Evolutionary conservation across 1,140 invertebrate genomes (phyloP).

Genomic region (Musca domestica): DNA sequence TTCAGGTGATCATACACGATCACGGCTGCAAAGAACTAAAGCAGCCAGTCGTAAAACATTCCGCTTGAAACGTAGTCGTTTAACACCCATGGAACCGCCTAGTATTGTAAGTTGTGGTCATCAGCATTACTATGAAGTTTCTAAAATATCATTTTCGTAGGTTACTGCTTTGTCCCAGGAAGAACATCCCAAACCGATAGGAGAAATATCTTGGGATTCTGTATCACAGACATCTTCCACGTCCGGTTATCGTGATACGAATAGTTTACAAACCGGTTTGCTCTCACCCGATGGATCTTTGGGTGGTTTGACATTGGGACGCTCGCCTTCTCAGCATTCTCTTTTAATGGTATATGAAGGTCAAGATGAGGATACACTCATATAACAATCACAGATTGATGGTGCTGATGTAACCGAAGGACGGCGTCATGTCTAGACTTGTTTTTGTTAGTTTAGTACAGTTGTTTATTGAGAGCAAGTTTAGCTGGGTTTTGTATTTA

Average conservation of each 20-base stretch:
- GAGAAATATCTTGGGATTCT: slow-evolving; percentile 73
- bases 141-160: slow-evolving; percentile 27
- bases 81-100: slow-evolving; percentile 44
- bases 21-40: slow-evolving; percentile 84
- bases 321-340: slow-evolving; percentile 64
- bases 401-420: not conserved
- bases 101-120: slow-evolving; percentile 44
- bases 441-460: not conserved
- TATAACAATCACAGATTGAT: slow-evolving; percentile 58
- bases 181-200: slow-evolving; percentile 48
- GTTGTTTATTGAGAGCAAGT: not conserved
- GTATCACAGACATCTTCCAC: slow-evolving; percentile 76
- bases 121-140: not conserved
- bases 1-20: slow-evolving; percentile 61
- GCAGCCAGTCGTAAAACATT: slow-evolving; percentile 93
- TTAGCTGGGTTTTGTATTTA: not conserved
- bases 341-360: slow-evolving; percentile 68
- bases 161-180: slow-evolving; percentile 44
- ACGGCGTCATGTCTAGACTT: too few relatives aligned
- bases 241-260: slow-evolving; percentile 71
- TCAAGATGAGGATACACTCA: slow-evolving; percentile 72
- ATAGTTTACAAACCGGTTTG: slow-evolving; percentile 58
- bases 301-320: slow-evolving; percentile 46
- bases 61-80: slow-evolving; percentile 75
- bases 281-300: slow-evolving; percentile 58